Base-by-base conservation (phyloP, 2,797 vertebrate genomes). In the Cuculus canorus region DNA sequence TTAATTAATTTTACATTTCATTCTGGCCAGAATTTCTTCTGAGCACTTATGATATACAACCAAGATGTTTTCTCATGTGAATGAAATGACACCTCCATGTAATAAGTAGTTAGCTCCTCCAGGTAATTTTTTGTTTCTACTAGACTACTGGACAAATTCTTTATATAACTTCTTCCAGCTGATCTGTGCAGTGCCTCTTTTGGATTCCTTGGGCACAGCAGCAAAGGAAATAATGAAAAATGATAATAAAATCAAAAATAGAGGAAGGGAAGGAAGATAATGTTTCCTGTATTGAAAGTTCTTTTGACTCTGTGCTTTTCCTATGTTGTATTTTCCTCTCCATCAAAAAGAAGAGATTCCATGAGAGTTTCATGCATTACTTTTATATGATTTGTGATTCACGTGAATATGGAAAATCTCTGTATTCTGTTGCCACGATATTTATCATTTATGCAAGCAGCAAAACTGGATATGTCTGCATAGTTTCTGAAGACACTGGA, bases 11-110 rank as follows among this genome's bases (percentile, higher is more conserved):
- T 91, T 41, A 43, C 13, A 17, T 84, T 88, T 83, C 39, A n/a
- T 88, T 88, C 25, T 86, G 59, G 9, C 21, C 13, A 35, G 14
- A 81, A 65, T 75, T 71, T 93, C 39, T 84, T 88, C 45, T 90
- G 52, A 65, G 19, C 13, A 11, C 5, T 64, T 79, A 32, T 1
- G 85, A n/a, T 65, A 41, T 23, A 21, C 18, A 82, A 39, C n/a
- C 27, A 75, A 84, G 23, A 12, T 57, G 24, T 76, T 54, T 82
- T n/a, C 56, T 80, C 15, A 9, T 18, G 21, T 33, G 25, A 76
- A 63, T n/a, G 50, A 79, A 89, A 52, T 41, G 9, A 48, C 32
- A 48, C 18, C 17, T 92, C 39, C 27, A 10, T 47, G 6, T 61
- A 52, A 45, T 56, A 85, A 60, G 8, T 54, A 56, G 5, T 50